Conservation (phyloP, 2,888 invertebrate genomes). For the Steinernema carpocapsae region DNA sequence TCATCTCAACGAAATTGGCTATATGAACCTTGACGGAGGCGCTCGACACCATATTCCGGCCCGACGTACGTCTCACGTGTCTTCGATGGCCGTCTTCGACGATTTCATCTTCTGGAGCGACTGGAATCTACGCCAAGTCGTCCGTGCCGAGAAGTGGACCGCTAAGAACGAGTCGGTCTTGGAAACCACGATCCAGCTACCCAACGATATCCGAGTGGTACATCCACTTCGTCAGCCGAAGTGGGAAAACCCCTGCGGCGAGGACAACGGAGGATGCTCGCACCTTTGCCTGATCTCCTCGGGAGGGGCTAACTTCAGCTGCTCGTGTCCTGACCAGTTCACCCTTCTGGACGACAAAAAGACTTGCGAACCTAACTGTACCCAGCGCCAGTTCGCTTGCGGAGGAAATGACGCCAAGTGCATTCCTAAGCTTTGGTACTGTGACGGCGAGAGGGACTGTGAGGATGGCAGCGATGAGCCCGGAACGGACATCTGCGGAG, state of each 20-base stretch:
- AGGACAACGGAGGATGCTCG: constrained; percentile 91
- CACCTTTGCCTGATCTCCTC: constrained; percentile 85
- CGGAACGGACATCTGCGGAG: constrained; percentile 70
- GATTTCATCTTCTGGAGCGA: constrained; percentile 93
- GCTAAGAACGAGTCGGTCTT: constrained; percentile 70
- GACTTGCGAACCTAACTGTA: constrained; percentile 78
- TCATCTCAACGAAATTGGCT: constrained; percentile 93
- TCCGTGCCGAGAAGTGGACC: constrained; percentile 88
- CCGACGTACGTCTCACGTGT: constrained; percentile 77
- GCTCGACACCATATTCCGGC: constrained; percentile 76
- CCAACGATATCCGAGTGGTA: constrained; percentile 66
- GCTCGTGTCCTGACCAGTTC: constrained; percentile 94
- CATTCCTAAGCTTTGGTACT: constrained; percentile 83
- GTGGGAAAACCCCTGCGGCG: constrained; percentile 85
- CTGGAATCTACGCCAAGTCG: constrained; percentile 89
- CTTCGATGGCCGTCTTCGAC: constrained; percentile 90
- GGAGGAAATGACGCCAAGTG: constrained; percentile 75
- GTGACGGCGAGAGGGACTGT: constrained; percentile 78
- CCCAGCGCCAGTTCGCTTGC: constrained; percentile 83
- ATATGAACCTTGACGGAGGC: constrained; percentile 83
- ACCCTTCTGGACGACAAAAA: constrained; percentile 73
- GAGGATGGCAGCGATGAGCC: constrained; percentile 92
- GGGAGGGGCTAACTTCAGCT: constrained; percentile 76
- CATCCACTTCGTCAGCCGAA: constrained; percentile 77
- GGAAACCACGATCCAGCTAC: constrained; percentile 66